Evolutionary conservation across 2,888 invertebrate genomes (phyloP).

Genomic region (Beris chalybata): DNA sequence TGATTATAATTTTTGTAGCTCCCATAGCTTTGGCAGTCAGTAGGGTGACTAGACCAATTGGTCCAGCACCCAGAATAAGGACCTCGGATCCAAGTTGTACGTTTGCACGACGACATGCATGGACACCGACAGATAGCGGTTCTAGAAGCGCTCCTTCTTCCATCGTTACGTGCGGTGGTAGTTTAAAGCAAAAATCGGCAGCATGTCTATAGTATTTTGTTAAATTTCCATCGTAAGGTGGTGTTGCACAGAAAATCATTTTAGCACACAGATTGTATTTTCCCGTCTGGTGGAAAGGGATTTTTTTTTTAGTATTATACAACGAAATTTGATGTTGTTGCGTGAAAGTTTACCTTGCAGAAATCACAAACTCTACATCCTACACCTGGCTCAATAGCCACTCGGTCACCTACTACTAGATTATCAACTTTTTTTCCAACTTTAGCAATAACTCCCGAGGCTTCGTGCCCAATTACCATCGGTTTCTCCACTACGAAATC

Average conservation of each 20-base stretch:
- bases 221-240: constrained; percentile 89
- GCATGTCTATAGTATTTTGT: constrained; percentile 85
- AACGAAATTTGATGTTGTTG: no score
- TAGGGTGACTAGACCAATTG: constrained; percentile 83
- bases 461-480: constrained; percentile 95
- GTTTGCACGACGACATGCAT: constrained; percentile 85
- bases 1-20: constrained; percentile 74
- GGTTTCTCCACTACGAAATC: constrained; percentile 83
- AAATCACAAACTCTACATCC: constrained; percentile 81
- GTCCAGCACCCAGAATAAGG: constrained; percentile 82
- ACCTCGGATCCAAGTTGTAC: constrained; percentile 72
- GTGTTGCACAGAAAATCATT: constrained; percentile 92
- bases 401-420: constrained; percentile 80
- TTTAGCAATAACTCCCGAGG: constrained; percentile 77
- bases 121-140: constrained; percentile 90
- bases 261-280: constrained; percentile 89
- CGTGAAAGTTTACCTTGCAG: constrained; percentile 65
- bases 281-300: constrained; percentile 57
- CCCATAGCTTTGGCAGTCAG: constrained; percentile 84
- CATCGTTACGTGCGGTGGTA: constrained; percentile 85
- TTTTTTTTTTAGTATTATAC: not conserved
- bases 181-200: constrained; percentile 83
- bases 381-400: constrained; percentile 93
- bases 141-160: constrained; percentile 95
- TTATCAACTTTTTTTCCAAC: constrained; percentile 70